Evolutionary conservation across 2,888 invertebrate species (phyloP).

Genomic region (Pristionchus fissidentatus): DNA sequence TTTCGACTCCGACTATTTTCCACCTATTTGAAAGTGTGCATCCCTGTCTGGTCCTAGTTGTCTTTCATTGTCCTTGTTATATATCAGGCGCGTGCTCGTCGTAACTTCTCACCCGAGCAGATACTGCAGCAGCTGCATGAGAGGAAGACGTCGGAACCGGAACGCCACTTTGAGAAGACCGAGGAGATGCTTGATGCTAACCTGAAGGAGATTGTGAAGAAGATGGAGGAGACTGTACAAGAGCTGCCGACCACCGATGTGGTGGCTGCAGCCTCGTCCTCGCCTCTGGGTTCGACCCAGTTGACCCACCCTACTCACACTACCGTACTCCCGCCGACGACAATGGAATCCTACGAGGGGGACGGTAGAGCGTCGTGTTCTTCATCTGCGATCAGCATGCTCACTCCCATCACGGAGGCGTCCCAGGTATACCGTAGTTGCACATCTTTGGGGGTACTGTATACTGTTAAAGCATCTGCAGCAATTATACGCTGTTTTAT

Average conservation of each 20-base stretch:
- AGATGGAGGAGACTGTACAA: neutral
- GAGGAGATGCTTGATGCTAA: too few relatives aligned
- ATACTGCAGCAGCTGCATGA: neutral
- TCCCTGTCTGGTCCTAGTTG: neutral
- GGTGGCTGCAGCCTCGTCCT: neutral
- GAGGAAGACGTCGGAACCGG: neutral
- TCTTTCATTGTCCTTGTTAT: too few relatives aligned
- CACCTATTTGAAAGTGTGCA: neutral
- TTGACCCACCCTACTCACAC: neutral
- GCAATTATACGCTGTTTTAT: neutral
- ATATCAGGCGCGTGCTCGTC: neutral
- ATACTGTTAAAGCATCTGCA: too few relatives aligned
- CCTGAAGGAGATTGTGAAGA: neutral
- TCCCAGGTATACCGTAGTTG: neutral
- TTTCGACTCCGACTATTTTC: neutral
- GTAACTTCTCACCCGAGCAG: neutral
- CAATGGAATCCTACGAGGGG: neutral
- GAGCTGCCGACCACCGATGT: neutral
- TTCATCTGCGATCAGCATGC: neutral
- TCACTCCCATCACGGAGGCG: conserved; percentile 36
- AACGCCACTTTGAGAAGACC: neutral
- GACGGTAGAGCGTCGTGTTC: neutral
- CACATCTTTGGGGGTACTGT: neutral
- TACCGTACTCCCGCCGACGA: neutral
- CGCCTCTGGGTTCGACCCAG: neutral